These are phyloP conservation scores for Torymus texanus DNA, from an alignment of 2,888 invertebrate genomes.

Conservation along the genomic window DNA sequence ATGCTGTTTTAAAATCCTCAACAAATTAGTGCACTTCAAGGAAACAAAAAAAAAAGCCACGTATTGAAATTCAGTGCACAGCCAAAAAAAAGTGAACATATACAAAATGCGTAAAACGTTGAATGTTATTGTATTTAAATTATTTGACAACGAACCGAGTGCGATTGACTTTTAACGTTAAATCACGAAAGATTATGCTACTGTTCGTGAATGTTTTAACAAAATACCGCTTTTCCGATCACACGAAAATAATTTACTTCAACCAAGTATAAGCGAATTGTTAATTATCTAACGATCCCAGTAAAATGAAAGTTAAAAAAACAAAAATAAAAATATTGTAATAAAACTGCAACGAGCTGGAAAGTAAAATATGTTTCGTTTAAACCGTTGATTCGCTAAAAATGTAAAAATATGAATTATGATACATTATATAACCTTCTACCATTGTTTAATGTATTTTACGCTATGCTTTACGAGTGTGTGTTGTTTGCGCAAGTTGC, in stretches of 20 bases:
- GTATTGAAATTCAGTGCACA: conserved; percentile 2
- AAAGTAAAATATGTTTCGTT: conserved; percentile 24
- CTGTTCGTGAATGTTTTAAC: no score
- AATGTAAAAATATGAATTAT: conserved; percentile 38
- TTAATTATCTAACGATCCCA: background rate
- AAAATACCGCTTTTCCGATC: no score
- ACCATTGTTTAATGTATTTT: background rate
- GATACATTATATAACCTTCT: conserved; percentile 18
- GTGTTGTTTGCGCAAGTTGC: background rate
- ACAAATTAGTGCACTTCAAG: conserved; percentile 5
- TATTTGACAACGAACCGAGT: no score
- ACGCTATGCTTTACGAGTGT: conserved; percentile 11
- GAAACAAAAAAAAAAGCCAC: background rate
- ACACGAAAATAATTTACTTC: background rate
- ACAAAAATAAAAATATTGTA: background rate
- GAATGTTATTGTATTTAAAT: no score
- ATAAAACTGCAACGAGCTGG: conserved; percentile 1
- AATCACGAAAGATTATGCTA: no score
- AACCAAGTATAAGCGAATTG: background rate
- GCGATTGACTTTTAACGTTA: no score
- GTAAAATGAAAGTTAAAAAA: background rate
- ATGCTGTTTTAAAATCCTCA: conserved; percentile 2
- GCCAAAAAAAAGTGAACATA: background rate
- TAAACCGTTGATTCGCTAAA: conserved; percentile 17
- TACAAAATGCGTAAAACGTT: background rate